phyloP scores from a whole-genome alignment of 2,113 vertebrate species.

The Amphiprion ocellaris region DNA sequence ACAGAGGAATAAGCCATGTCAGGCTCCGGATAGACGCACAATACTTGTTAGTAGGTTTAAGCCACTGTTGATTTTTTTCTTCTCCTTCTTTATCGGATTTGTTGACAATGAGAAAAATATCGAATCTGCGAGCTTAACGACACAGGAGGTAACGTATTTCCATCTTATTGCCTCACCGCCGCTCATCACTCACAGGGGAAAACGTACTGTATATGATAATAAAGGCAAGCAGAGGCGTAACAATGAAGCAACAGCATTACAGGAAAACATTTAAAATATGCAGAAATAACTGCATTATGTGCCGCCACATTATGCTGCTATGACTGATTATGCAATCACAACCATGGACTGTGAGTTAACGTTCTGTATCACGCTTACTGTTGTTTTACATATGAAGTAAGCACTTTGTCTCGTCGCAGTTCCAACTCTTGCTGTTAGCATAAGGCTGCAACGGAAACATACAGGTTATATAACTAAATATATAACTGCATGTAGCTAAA shows the following conservation, averaged over 20 bases:
- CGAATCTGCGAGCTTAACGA: background rate
- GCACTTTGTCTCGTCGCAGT: background rate
- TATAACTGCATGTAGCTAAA: conserved; percentile 40
- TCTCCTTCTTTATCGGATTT: background rate
- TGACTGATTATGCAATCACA: conserved; percentile 5
- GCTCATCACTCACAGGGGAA: background rate
- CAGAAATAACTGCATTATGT: conserved; percentile 13
- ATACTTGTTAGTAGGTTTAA: background rate
- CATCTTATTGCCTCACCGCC: background rate
- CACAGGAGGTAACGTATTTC: background rate
- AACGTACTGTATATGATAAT: background rate
- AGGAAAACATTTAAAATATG: conserved; percentile 9
- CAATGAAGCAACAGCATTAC: background rate
- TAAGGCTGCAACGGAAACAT: conserved; percentile 17
- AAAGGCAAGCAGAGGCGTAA: background rate
- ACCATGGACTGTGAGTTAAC: background rate
- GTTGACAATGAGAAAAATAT: background rate
- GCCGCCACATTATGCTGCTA: background rate
- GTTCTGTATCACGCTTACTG: background rate
- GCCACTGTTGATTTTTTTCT: background rate
- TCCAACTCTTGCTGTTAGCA: conserved; percentile 32
- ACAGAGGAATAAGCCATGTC: background rate
- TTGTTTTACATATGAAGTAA: conserved; percentile 6
- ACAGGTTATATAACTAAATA: conserved; percentile 33
- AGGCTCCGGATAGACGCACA: background rate